Evolutionary conservation across 2,797 vertebrate species (phyloP), one percentile per base, ranked within the genome.

Genomic region (Scomberomorus guttatus): DNA sequence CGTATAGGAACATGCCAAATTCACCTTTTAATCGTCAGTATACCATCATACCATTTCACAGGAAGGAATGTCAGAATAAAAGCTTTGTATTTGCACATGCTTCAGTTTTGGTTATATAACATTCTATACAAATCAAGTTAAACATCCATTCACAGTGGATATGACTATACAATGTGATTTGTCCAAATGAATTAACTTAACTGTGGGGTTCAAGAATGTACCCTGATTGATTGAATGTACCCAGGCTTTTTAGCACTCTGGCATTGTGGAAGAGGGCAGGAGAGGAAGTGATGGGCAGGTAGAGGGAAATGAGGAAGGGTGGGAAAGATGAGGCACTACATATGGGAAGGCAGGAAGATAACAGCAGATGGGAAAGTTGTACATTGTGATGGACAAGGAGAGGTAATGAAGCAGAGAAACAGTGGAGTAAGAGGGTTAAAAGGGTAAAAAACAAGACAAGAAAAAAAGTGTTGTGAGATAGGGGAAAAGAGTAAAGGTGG

Each of bases 401-500:
- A 74, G 64, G 61, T 79, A 75, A 85, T 77, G 69, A 77, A 77
- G 78, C 54, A 77, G 32, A 75, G 34, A 60, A 56, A 79, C 18
- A 67, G 70, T 37, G 22, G 64, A 14, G 34, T 32, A 34, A 72
- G 32, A 62, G 62, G 59, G 63, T 79, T 69, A 29, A 73, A 72
- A 34, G 44, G 37, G 66, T 51, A 46, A 27, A 66, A 69, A 57
- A 54, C 15, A 75, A 55, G 52, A 54, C 22, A 22, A 34, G 66
- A n/a, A 25, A 64, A 54, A 51, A 44, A 9, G 5, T 6, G 29
- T 48, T 34, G 37, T 48, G 39, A 57, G 61, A 67, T 12, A 20
- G 10, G 1, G 18, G 7, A 6, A 55, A 57, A 54, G 24, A 44
- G 34, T 44, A 54, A 72, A 52, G 20, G 27, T 44, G 24, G 24